Evolutionary conservation across 2,888 invertebrate genomes (phyloP), one percentile per base, ranked within the genome.

Genomic region (Caenorhabditis angaria): DNA sequence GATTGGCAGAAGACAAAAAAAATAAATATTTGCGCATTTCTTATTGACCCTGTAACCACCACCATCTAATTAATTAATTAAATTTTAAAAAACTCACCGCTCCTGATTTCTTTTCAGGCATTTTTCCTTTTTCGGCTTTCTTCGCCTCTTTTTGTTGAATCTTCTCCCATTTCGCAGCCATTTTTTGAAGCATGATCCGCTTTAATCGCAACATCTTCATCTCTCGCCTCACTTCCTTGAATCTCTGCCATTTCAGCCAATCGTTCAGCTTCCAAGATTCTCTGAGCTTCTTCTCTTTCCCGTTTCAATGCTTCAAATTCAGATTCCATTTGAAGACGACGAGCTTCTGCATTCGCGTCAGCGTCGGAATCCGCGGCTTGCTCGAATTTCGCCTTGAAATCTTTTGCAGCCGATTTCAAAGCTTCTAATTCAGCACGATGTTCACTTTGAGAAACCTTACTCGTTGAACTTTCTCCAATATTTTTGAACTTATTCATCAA

Each of bases 111-210:
- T 81, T 82, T 50, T 78, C 77, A 5, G 86, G 86, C 86, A 86
- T 86, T 63, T 82, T 78, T 18, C 76, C 68, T 60, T 88, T 88
- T 61, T 85, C 82, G 18, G 87, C 87, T 65, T 87, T 87, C 65
- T 87, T 88, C n/a, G 87, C 87, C 76, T 87, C 87, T 60, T 88
- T 87, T 41, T 81, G 80, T 29, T 87, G 82, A 59, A 87, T 85
- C 67, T 87, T 87, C 70, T 87, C 87, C 86, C 86, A 87, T 66
- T 87, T 87, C 1, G 85, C 85, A 8, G 86, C 77, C 87, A 88
- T 87, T 65, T n/a, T 88, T 88, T 5, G 83, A 80, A 1, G 87
- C 87, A 57, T 87, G 87, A 22, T 85, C 87, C 12, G 86, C 85
- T 65, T 80, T 78, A 18, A 78, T 78, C 1, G 70, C 73, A 41